A percentile compares a stretch with the other conserved stretches of the same genome.
phyloP scores from a whole-genome alignment of 2,797 vertebrate genomes.

The Neomorphus geoffroyi region DNA sequence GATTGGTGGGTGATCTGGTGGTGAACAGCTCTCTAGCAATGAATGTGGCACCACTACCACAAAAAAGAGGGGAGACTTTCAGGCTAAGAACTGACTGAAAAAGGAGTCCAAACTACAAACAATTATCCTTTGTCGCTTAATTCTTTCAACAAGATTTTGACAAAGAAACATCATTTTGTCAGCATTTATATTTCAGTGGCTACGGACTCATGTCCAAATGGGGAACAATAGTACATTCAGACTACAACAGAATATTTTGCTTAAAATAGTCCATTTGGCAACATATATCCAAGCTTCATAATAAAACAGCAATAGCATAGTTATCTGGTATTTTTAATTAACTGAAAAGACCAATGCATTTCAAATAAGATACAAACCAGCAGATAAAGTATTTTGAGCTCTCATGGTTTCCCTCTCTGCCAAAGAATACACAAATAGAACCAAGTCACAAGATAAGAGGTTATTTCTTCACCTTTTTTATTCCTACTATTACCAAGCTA shows the following conservation, averaged over 20 bases:
- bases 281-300: not conserved
- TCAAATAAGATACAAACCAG: conserved; percentile 8
- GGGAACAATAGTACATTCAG: conserved; percentile 56
- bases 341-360: conserved; percentile 7
- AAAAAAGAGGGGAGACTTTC: conserved; percentile 3
- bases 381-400: not conserved
- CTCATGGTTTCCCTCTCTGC: not conserved
- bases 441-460: not conserved
- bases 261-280: conserved; percentile 59
- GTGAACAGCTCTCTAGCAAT: conserved; percentile 30
- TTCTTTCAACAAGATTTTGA: conserved; percentile 33
- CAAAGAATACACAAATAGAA: not conserved
- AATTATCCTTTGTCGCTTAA: conserved; percentile 29
- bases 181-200: conserved; percentile 37
- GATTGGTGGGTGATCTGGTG: conserved; percentile 56
- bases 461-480: not conserved
- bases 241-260: conserved; percentile 39
- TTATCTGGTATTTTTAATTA: conserved; percentile 44
- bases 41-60: conserved; percentile 17
- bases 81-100: not conserved
- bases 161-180: conserved; percentile 40
- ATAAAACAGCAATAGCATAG: not conserved
- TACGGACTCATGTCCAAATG: conserved; percentile 25
- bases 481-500: not conserved
- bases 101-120: not conserved